Percentiles rank a stretch among this genome's conserved stretches.
Evolutionary conservation across 2,113 vertebrate species (phyloP).

Genomic region (Periophthalmus modestus): DNA sequence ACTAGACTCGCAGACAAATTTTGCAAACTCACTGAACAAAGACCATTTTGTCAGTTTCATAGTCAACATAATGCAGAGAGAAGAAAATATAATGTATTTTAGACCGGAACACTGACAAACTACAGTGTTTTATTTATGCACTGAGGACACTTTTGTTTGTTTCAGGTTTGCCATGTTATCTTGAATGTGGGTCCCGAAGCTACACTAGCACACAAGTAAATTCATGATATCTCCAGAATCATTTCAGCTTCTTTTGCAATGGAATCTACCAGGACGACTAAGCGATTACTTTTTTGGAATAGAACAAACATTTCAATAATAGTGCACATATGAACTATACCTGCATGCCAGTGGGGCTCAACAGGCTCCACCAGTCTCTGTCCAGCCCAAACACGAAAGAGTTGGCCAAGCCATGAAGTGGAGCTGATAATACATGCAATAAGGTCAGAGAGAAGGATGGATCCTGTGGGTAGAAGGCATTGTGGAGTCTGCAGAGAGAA

Average conservation of each 20-base stretch:
- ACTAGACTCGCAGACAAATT: too few species aligned
- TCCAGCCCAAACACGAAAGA: conserved; percentile 78
- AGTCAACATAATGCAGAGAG: too few species aligned
- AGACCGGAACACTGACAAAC: too few species aligned
- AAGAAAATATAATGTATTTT: too few species aligned
- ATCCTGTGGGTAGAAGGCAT: conserved; percentile 72
- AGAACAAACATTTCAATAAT: not conserved
- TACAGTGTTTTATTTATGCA: too few species aligned
- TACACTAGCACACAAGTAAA: not conserved
- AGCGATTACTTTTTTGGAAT: not conserved
- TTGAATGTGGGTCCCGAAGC: too few species aligned
- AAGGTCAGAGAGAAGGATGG: conserved; percentile 77
- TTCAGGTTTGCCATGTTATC: too few species aligned
- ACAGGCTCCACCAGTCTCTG: conserved; percentile 74
- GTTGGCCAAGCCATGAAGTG: conserved; percentile 80
- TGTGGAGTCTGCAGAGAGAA: conserved; percentile 72
- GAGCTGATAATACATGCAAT: conserved; percentile 77
- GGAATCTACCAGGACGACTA: not conserved
- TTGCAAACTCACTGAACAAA: too few species aligned
- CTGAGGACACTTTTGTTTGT: too few species aligned
- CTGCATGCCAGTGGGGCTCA: conserved; percentile 74
- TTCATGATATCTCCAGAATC: too few species aligned
- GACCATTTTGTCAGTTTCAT: too few species aligned
- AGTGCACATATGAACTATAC: conserved; percentile 42
- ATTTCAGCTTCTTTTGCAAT: too few species aligned